These are phyloP conservation scores for Pachymerium ferrugineum DNA, from an alignment of 2,888 invertebrate genomes.

Conservation along the genomic window DNA sequence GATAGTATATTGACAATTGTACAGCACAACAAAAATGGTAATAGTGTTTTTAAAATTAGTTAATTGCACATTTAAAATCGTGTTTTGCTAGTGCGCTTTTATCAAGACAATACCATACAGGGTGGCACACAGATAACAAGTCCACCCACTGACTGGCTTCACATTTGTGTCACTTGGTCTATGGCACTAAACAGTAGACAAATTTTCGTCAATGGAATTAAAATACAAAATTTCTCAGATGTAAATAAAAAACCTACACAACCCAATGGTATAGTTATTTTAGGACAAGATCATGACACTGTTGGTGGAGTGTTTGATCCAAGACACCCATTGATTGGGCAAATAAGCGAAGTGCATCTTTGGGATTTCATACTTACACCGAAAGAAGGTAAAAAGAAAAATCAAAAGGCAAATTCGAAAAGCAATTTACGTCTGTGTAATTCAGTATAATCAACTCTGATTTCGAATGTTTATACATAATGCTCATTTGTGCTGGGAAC, in stretches of 20 bases:
- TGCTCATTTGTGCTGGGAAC: too few relatives aligned
- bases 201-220: not conserved
- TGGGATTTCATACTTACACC: not conserved
- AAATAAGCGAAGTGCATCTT: not conserved
- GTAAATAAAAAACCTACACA: not conserved
- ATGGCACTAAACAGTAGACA: not conserved
- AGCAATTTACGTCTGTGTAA: too few relatives aligned
- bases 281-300: not conserved
- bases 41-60: too few relatives aligned
- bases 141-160: not conserved
- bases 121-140: not conserved
- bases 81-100: not conserved
- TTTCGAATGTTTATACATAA: too few relatives aligned
- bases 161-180: not conserved
- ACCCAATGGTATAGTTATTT: not conserved
- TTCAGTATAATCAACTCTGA: too few relatives aligned
- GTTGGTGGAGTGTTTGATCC: not conserved
- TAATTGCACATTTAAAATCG: not conserved
- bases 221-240: not conserved
- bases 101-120: not conserved
- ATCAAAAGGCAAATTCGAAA: too few relatives aligned
- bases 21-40: too few relatives aligned
- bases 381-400: not conserved
- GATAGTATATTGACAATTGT: not conserved
- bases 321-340: not conserved